Conservation (phyloP, 2,888 invertebrate genomes). For the Acleris emargana region DNA sequence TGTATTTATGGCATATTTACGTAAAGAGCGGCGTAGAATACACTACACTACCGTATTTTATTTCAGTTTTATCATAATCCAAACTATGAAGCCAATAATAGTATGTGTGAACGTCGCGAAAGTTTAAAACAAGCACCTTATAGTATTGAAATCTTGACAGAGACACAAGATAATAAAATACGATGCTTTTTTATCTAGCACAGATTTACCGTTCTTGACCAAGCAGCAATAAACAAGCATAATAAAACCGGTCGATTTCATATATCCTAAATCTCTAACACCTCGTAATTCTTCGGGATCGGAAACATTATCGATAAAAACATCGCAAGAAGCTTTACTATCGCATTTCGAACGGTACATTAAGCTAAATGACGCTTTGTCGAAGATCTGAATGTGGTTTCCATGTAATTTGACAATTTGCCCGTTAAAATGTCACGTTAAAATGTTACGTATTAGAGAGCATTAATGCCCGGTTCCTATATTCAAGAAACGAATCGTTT, state of each 20-base stretch:
- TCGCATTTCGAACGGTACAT: constrained; percentile 29
- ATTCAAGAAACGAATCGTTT: no score
- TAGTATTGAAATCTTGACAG: no score
- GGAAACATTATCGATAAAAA: constrained; percentile 15
- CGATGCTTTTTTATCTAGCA: no score
- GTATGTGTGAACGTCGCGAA: no score
- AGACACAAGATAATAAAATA: no score
- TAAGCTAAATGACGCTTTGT: constrained; percentile 28
- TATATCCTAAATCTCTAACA: neutral
- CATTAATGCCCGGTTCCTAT: no score
- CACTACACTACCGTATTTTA: no score
- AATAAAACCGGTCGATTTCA: neutral
- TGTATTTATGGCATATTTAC: no score
- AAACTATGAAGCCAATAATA: no score
- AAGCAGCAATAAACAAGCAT: neutral
- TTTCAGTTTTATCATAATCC: no score
- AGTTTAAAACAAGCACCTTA: no score
- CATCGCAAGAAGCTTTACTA: constrained; percentile 30
- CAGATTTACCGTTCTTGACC: neutral
- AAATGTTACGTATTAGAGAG: neutral
- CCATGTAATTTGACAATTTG: constrained; percentile 26
- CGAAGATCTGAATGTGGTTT: constrained; percentile 36
- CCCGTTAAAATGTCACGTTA: constrained; percentile 10
- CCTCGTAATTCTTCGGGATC: neutral
- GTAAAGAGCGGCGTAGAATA: no score